A percentile compares a stretch with the other conserved stretches of the same genome.
Evolutionary conservation across 2,797 vertebrate species (phyloP).

Genomic region (Scomberomorus guttatus): DNA sequence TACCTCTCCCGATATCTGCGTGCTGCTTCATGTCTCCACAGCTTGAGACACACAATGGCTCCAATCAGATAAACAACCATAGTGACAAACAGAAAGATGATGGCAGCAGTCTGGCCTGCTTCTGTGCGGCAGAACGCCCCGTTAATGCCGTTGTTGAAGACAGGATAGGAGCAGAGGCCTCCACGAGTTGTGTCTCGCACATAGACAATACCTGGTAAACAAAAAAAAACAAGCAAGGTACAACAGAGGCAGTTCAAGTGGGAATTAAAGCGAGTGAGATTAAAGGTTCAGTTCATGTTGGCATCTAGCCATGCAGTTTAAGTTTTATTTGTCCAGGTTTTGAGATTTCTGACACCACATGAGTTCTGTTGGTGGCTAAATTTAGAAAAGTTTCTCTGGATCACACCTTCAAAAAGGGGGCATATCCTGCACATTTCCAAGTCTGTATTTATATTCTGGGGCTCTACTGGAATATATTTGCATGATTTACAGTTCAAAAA

Average conservation of each 20-base stretch:
- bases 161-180: constrained; percentile 93
- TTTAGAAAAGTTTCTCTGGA: too few species aligned
- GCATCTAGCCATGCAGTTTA: too few species aligned
- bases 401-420: too few species aligned
- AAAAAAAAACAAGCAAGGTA: neutral
- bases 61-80: constrained; percentile 92
- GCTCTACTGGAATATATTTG: too few species aligned
- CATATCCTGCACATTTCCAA: too few species aligned
- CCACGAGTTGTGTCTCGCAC: constrained; percentile 93
- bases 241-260: too few species aligned
- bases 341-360: too few species aligned
- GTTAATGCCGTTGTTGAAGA: constrained; percentile 92
- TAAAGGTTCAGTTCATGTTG: neutral
- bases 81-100: constrained; percentile 94
- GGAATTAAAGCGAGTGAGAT: neutral
- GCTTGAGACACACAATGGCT: constrained; percentile 91
- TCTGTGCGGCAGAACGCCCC: constrained; percentile 92
- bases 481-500: too few species aligned
- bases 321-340: too few species aligned
- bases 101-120: constrained; percentile 94
- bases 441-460: too few species aligned
- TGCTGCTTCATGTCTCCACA: constrained; percentile 93
- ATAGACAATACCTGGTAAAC: constrained; percentile 88
- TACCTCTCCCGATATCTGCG: constrained; percentile 86
- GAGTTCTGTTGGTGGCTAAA: too few species aligned